These are phyloP conservation scores for Philopedon plagiatum DNA, from an alignment of 2,888 invertebrate genomes.

Conservation along the genomic window DNA sequence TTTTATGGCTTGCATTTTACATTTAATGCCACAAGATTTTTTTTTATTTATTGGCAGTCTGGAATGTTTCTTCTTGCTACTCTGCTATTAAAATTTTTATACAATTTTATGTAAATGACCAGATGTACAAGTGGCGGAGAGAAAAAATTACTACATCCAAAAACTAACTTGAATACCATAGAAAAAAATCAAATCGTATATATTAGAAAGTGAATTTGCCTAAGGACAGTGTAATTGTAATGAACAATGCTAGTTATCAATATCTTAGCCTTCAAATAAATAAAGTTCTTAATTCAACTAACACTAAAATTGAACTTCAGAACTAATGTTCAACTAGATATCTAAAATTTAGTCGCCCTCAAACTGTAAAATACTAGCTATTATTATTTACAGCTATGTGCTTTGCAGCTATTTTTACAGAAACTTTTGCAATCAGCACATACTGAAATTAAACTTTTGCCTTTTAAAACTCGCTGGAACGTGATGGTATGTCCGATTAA, in stretches of 20 bases:
- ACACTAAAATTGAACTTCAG: too few relatives aligned
- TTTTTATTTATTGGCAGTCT: neutral
- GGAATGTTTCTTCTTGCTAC: neutral
- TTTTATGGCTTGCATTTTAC: neutral
- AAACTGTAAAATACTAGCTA: neutral
- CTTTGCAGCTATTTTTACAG: neutral
- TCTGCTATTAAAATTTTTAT: neutral
- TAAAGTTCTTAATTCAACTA: too few relatives aligned
- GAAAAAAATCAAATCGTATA: too few relatives aligned
- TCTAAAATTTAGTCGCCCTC: neutral
- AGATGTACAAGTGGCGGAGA: too few relatives aligned
- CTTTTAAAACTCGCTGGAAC: conserved; percentile 27
- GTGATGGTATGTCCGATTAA: conserved; percentile 24
- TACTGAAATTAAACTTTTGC: conserved; percentile 26
- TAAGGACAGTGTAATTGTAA: too few relatives aligned
- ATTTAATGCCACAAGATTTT: neutral
- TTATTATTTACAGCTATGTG: conserved; percentile 2
- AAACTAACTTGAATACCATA: neutral
- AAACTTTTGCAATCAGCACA: neutral
- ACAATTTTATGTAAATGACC: too few relatives aligned
- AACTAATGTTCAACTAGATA: too few relatives aligned
- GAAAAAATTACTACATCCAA: too few relatives aligned
- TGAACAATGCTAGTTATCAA: too few relatives aligned
- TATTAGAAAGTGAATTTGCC: too few relatives aligned
- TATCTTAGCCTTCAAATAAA: too few relatives aligned